These are phyloP conservation scores for Scaptomyza polygonia DNA, from an alignment of 2,888 invertebrate species.

Conservation along the genomic window DNA sequence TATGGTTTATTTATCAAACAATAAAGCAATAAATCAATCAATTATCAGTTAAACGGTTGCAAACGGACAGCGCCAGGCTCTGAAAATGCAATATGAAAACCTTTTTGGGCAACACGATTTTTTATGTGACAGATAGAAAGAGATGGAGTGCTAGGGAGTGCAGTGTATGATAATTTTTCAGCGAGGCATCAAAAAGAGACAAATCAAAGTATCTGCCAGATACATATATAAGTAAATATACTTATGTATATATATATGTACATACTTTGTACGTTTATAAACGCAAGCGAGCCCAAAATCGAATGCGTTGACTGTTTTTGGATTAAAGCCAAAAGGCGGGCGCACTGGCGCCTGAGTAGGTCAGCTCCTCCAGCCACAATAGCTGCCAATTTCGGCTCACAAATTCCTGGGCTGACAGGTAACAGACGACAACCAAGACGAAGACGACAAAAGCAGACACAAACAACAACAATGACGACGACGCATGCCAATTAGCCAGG, in stretches of 20 bases:
- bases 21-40: slow-evolving; percentile 80
- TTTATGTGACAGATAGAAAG: slow-evolving; percentile 9
- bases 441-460: slow-evolving; percentile 29
- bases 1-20: slow-evolving; percentile 75
- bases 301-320: slow-evolving; percentile 66
- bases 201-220: slow-evolving; percentile 32
- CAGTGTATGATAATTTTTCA: slow-evolving; percentile 69
- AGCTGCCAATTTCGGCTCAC: slow-evolving; percentile 76
- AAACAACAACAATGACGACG: slow-evolving; percentile 32
- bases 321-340: slow-evolving; percentile 72
- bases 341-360: slow-evolving; percentile 73
- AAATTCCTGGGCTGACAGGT: slow-evolving; percentile 75
- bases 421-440: slow-evolving; percentile 45
- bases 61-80: slow-evolving; percentile 49
- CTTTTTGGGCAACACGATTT: slow-evolving; percentile 45
- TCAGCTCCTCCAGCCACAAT: slow-evolving; percentile 66
- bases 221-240: slow-evolving; percentile 5
- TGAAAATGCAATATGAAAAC: slow-evolving; percentile 54
- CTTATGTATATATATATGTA: neutral
- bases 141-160: slow-evolving; percentile 3
- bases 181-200: slow-evolving; percentile 47
- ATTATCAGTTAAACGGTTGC: slow-evolving; percentile 68
- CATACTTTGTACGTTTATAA: neutral
- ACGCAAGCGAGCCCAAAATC: slow-evolving; percentile 12
- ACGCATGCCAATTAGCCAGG: slow-evolving; percentile 72